phyloP scores from a whole-genome alignment of 1,140 invertebrate genomes.

The Micrasema longulum region DNA sequence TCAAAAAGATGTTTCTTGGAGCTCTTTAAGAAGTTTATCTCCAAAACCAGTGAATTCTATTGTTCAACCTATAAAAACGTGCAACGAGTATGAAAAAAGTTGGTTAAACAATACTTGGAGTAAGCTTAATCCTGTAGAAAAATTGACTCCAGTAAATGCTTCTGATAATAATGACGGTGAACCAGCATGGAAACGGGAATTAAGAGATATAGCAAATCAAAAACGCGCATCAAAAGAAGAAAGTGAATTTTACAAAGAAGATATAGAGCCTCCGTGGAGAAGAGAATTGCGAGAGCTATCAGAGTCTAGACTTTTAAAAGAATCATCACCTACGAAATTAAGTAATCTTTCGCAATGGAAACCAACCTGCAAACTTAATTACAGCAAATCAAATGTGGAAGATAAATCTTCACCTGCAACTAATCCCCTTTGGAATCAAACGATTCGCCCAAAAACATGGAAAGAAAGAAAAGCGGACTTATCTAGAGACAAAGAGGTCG shows the following conservation, averaged over 20 bases:
- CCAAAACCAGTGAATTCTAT: constrained; percentile 10
- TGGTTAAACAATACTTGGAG: constrained; percentile 48
- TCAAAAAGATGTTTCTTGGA: constrained; percentile 10
- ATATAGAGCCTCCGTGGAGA: constrained; percentile 64
- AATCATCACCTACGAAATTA: constrained; percentile 14
- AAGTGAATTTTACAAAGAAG: constrained; percentile 48
- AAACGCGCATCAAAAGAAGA: constrained; percentile 47
- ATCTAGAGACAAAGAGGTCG: constrained; percentile 56
- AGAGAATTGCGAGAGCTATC: constrained; percentile 66
- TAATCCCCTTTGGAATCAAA: constrained; percentile 64
- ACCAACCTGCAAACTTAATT: constrained; percentile 12
- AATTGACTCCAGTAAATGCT: constrained; percentile 23
- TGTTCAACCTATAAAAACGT: not conserved
- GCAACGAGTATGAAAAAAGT: constrained; percentile 31
- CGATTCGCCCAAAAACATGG: constrained; percentile 62
- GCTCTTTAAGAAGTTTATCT: not conserved
- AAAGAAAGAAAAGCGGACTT: constrained; percentile 65
- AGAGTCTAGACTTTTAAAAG: constrained; percentile 3
- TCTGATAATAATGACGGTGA: constrained; percentile 41
- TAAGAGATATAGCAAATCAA: constrained; percentile 49
- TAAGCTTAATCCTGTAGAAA: constrained; percentile 25
- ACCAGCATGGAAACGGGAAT: constrained; percentile 52
- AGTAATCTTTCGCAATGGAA: constrained; percentile 13
- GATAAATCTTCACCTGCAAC: constrained; percentile 18
- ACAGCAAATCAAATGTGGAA: constrained; percentile 20